Conservation (phyloP, 2,113 vertebrate species). For the Corythoichthys haematopterus region DNA sequence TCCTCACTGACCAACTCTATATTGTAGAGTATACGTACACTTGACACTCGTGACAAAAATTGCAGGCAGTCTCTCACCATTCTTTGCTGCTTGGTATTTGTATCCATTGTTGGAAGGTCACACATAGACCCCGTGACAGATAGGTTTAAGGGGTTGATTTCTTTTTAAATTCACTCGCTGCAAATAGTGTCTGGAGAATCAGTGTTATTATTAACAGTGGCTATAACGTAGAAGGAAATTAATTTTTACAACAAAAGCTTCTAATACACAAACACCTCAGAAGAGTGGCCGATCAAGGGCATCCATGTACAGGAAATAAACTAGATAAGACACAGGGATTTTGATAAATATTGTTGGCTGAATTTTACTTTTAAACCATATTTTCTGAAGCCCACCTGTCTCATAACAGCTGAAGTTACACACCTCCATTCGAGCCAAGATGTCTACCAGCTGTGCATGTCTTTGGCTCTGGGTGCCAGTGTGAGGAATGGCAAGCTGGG, state of each 20-base stretch:
- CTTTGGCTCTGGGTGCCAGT: conserved; percentile 30
- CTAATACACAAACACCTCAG: conserved; percentile 59
- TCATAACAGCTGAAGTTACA: conserved; percentile 63
- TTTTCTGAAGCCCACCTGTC: conserved; percentile 58
- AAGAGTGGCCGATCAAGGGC: conserved; percentile 19
- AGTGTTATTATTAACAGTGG: conserved; percentile 6
- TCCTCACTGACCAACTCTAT: conserved; percentile 38
- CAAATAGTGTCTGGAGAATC: too few species aligned
- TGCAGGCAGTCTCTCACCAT: conserved; percentile 37
- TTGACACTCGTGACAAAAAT: not conserved
- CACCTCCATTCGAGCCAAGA: conserved; percentile 53
- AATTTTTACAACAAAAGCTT: conserved; percentile 42
- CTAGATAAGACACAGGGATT: conserved; percentile 50
- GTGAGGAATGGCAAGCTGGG: conserved; percentile 21
- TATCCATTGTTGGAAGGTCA: conserved; percentile 48
- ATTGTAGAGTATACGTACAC: conserved; percentile 8
- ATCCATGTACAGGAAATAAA: conserved; percentile 49
- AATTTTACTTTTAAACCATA: conserved; percentile 11
- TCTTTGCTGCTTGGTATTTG: conserved; percentile 37
- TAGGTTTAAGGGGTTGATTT: conserved; percentile 39
- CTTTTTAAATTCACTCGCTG: conserved; percentile 41
- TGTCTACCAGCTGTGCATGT: conserved; percentile 67
- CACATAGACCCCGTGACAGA: conserved; percentile 45
- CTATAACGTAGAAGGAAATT: conserved; percentile 65
- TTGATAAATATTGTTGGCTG: conserved; percentile 2